Evolutionary conservation across 1,140 invertebrate species (phyloP).

Genomic region (Pseudomyrmex sp.): DNA sequence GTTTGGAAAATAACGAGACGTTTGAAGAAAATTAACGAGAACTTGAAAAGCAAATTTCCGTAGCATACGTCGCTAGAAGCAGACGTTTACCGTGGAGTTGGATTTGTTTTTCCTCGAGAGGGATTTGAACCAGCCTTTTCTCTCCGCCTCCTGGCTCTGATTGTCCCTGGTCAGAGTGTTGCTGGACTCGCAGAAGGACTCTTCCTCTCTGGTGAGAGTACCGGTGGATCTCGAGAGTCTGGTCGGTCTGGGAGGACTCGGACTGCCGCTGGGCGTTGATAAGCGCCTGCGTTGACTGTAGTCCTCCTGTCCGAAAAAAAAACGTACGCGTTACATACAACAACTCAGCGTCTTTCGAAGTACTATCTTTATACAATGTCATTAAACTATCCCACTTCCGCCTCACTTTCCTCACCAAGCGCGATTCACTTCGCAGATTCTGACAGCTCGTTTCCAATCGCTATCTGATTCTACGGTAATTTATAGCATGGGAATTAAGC

Average conservation of each 20-base stretch:
- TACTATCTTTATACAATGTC: conserved; percentile 33
- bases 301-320: conserved; percentile 84
- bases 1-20: no score
- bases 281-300: conserved; percentile 89
- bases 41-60: not conserved
- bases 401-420: not conserved
- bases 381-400: not conserved
- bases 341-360: conserved; percentile 21
- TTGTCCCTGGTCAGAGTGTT: conserved; percentile 80
- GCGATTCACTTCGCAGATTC: conserved; percentile 15
- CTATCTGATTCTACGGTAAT: conserved; percentile 8
- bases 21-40: no score
- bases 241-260: conserved; percentile 85
- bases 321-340: conserved; percentile 18
- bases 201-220: conserved; percentile 81
- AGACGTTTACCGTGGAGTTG: conserved; percentile 82
- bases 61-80: not conserved
- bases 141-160: conserved; percentile 79
- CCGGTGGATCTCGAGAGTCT: conserved; percentile 81
- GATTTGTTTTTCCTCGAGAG: conserved; percentile 87
- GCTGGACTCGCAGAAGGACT: conserved; percentile 79
- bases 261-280: conserved; percentile 90
- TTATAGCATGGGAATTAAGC: conserved; percentile 12
- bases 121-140: conserved; percentile 89
- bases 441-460: not conserved